A percentile compares a stretch with the other conserved stretches of the same genome.
phyloP scores from a whole-genome alignment of 2,888 invertebrate genomes.

The Sabellastarte sp. region DNA sequence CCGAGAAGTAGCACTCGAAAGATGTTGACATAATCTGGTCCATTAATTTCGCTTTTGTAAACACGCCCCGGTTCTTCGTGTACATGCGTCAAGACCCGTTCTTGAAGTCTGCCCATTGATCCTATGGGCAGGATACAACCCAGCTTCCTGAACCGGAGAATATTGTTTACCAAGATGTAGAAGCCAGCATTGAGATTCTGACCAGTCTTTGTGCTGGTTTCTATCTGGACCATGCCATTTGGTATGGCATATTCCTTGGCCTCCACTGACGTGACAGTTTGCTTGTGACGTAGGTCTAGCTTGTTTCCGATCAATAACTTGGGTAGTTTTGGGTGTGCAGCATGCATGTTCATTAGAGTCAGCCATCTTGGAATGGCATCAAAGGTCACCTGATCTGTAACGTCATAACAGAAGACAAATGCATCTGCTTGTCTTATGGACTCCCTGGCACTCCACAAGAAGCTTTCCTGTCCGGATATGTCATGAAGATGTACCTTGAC shows the following conservation, averaged over 20 bases:
- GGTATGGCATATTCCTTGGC: conserved; percentile 29
- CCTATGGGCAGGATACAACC: conserved; percentile 7
- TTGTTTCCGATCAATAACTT: conserved; percentile 23
- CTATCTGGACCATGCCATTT: conserved; percentile 21
- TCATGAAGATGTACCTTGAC: conserved; percentile 21
- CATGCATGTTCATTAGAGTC: background rate
- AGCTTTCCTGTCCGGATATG: conserved; percentile 21
- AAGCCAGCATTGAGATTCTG: conserved; percentile 19
- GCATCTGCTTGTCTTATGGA: conserved; percentile 19
- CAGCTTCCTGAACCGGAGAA: conserved; percentile 12
- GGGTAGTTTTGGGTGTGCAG: conserved; percentile 12
- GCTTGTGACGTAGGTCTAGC: conserved; percentile 21
- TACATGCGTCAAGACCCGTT: background rate
- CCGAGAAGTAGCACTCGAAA: conserved; percentile 26
- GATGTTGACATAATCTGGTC: conserved; percentile 21
- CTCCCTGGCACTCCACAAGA: conserved; percentile 16
- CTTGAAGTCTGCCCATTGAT: background rate
- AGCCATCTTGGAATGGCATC: conserved; percentile 2
- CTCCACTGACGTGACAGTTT: conserved; percentile 11
- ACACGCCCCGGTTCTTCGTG: conserved; percentile 9
- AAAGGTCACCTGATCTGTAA: conserved; percentile 18
- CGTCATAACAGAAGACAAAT: conserved; percentile 24
- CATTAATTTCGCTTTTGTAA: background rate
- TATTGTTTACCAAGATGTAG: conserved; percentile 13
- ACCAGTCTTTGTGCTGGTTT: conserved; percentile 14